phyloP scores from a whole-genome alignment of 1,140 invertebrate species.

The Monochamus saltuarius region DNA sequence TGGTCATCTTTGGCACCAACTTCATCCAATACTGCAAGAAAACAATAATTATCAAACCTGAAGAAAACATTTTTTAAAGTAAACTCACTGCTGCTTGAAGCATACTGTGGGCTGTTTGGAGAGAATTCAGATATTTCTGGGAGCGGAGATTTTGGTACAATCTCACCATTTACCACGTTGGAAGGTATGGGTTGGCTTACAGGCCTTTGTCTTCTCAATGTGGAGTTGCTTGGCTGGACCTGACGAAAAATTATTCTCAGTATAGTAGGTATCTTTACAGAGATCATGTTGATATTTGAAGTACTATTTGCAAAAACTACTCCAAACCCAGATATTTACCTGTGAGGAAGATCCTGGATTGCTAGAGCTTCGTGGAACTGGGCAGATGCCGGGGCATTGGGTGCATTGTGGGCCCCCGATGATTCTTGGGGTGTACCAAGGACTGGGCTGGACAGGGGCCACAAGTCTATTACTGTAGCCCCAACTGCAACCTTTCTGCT shows the following conservation, averaged over 20 bases:
- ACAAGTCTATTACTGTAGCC: slow-evolving; percentile 50
- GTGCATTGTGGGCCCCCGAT: slow-evolving; percentile 47
- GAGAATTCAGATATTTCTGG: slow-evolving; percentile 59
- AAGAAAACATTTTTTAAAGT: background rate
- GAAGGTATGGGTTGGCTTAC: slow-evolving; percentile 51
- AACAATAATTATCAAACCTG: slow-evolving; percentile 19
- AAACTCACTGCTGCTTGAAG: slow-evolving; percentile 64
- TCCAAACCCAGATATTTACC: no score
- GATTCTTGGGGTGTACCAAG: slow-evolving; percentile 49
- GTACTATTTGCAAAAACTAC: background rate
- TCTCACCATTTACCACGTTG: slow-evolving; percentile 40
- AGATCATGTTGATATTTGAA: background rate
- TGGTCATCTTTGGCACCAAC: slow-evolving; percentile 47
- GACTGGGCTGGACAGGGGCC: slow-evolving; percentile 32
- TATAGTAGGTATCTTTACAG: background rate
- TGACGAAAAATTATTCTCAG: slow-evolving; percentile 4
- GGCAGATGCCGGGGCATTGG: slow-evolving; percentile 48
- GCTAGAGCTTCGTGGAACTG: slow-evolving; percentile 48
- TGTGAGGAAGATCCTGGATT: slow-evolving; percentile 42
- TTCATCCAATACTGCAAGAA: slow-evolving; percentile 61
- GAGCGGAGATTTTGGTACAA: slow-evolving; percentile 44
- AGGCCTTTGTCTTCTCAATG: slow-evolving; percentile 45
- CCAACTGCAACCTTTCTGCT: slow-evolving; percentile 50
- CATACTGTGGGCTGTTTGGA: slow-evolving; percentile 57
- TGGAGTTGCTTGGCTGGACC: slow-evolving; percentile 5